These are phyloP conservation scores for Melikaiella ostensackeni DNA, from an alignment of 2,888 invertebrate species.

Conservation along the genomic window DNA sequence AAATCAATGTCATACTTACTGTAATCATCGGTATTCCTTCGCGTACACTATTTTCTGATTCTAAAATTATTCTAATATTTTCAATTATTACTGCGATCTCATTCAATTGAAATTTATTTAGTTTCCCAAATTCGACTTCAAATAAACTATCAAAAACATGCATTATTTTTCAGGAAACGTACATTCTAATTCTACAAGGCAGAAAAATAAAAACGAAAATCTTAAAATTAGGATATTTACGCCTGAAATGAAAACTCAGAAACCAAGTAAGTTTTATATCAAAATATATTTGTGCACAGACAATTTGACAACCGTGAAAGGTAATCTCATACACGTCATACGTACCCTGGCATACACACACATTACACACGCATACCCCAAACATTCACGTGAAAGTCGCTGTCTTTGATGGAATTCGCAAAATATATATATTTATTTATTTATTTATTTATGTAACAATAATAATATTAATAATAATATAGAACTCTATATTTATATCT, in stretches of 20 bases:
- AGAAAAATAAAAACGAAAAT: neutral
- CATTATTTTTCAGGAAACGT: no score
- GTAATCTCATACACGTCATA: constrained; percentile 65
- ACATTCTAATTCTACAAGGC: neutral
- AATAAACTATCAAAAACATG: neutral
- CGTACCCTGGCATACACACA: constrained; percentile 48
- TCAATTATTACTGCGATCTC: neutral
- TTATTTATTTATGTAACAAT: constrained; percentile 44
- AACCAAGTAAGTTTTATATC: constrained; percentile 70
- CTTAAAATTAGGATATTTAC: neutral
- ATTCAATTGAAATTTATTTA: neutral
- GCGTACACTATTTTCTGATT: no score
- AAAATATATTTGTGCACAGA: constrained; percentile 77
- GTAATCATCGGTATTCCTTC: neutral
- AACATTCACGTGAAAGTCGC: constrained; percentile 43
- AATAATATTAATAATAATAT: constrained; percentile 44
- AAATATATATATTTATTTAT: constrained; percentile 42
- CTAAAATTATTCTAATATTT: no score
- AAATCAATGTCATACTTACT: constrained; percentile 13
- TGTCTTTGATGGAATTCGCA: constrained; percentile 39
- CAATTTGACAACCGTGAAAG: constrained; percentile 73
- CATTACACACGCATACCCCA: constrained; percentile 49
- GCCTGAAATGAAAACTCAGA: constrained; percentile 5
- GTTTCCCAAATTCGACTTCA: neutral
- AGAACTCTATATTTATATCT: constrained; percentile 43